Conservation (phyloP, 2,113 vertebrate genomes). For the Menura novaehollandiae region DNA sequence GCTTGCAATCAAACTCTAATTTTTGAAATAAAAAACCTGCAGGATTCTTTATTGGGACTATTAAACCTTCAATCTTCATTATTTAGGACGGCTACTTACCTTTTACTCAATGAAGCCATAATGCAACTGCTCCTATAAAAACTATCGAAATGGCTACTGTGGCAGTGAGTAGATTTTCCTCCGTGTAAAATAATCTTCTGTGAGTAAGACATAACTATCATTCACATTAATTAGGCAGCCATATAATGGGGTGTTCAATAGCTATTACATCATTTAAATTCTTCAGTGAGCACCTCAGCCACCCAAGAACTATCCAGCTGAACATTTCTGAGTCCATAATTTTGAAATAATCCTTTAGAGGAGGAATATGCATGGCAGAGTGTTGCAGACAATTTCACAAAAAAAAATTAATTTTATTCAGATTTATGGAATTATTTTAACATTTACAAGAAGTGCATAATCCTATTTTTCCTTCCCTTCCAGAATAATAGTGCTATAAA, state of each 20-base stretch:
- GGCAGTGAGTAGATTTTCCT: constrained; percentile 61
- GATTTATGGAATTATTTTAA: constrained; percentile 17
- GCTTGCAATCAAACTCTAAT: constrained; percentile 61
- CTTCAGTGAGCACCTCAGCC: constrained; percentile 45
- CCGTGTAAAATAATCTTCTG: constrained; percentile 56
- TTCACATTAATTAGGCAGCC: constrained; percentile 74
- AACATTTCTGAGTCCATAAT: constrained; percentile 58
- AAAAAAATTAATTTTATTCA: neutral
- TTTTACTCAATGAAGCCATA: constrained; percentile 61
- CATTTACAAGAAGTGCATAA: neutral
- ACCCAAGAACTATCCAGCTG: constrained; percentile 48
- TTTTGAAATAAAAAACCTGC: constrained; percentile 64
- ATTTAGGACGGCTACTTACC: constrained; percentile 60
- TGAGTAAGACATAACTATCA: constrained; percentile 65
- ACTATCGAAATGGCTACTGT: constrained; percentile 57
- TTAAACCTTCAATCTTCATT: constrained; percentile 64
- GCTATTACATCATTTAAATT: constrained; percentile 70
- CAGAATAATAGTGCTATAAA: neutral
- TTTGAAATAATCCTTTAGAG: constrained; percentile 59
- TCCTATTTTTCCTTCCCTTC: neutral
- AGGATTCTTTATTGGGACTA: constrained; percentile 54
- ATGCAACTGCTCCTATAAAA: constrained; percentile 62
- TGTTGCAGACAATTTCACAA: neutral
- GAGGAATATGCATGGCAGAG: neutral
- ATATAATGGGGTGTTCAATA: constrained; percentile 65